Conservation (phyloP, 2,888 invertebrate species). For the Apamea anceps region DNA sequence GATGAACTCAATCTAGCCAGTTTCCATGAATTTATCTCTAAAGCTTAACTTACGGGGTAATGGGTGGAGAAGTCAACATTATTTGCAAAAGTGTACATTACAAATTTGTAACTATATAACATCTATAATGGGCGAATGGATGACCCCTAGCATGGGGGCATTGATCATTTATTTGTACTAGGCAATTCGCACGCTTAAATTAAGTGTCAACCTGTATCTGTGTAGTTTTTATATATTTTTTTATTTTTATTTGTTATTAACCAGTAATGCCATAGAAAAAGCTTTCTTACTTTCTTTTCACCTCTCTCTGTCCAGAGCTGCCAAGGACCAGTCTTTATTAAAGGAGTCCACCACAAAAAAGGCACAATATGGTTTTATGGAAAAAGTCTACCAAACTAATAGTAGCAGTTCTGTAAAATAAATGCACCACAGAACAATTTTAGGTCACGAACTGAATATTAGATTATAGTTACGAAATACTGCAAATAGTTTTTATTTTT, state of each 20-base stretch:
- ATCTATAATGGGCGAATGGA: neutral
- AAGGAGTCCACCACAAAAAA: neutral
- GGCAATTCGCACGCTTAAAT: neutral
- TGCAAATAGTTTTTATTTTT: neutral
- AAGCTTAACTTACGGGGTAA: slow-evolving; percentile 11
- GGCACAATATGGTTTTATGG: neutral
- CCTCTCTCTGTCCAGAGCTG: neutral
- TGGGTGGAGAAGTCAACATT: neutral
- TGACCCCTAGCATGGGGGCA: neutral
- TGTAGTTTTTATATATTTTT: too few relatives aligned
- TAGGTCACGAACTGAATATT: slow-evolving; percentile 30
- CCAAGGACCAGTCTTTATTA: neutral
- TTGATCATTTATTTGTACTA: neutral
- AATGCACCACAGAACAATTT: neutral
- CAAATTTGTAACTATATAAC: neutral
- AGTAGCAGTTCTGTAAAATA: neutral
- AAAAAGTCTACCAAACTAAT: neutral
- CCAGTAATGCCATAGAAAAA: too few relatives aligned
- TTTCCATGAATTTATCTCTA: neutral
- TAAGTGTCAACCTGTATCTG: neutral
- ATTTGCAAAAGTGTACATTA: neutral
- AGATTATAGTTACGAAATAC: neutral
- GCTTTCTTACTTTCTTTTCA: neutral
- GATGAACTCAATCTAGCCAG: neutral
- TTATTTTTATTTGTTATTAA: too few relatives aligned